A percentile compares a stretch with the other conserved stretches of the same genome.
Evolutionary conservation across 2,888 invertebrate genomes (phyloP).

Genomic region (Hypsopygia costalis): DNA sequence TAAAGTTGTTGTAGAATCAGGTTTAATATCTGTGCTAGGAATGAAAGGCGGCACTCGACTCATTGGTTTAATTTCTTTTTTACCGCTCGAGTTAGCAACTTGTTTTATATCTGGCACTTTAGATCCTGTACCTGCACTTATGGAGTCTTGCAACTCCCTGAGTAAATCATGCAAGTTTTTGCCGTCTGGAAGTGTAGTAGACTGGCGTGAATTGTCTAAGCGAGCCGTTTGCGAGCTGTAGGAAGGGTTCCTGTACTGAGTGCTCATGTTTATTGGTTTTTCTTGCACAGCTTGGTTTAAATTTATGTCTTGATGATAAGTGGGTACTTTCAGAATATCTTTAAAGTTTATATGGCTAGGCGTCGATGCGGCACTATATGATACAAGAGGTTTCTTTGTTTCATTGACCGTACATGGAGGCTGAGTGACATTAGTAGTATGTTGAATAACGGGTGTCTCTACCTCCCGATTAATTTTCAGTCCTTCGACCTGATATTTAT

Average conservation of each 20-base stretch:
- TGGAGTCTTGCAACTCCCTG: slow-evolving; percentile 45
- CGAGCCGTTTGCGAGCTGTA: background rate
- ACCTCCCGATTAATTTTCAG: slow-evolving; percentile 11
- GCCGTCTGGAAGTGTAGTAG: slow-evolving; percentile 14
- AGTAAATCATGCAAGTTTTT: slow-evolving; percentile 42
- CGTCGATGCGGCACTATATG: background rate
- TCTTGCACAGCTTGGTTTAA: background rate
- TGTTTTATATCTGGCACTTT: slow-evolving; percentile 12
- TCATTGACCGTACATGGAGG: background rate
- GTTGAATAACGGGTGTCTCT: slow-evolving; percentile 23
- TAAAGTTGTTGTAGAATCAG: slow-evolving; percentile 26
- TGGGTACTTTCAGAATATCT: slow-evolving; percentile 16
- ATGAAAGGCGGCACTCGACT: slow-evolving; percentile 27
- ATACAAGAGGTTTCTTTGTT: background rate
- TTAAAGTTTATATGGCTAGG: slow-evolving; percentile 9
- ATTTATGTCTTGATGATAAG: slow-evolving; percentile 1
- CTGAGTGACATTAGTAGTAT: slow-evolving; percentile 7
- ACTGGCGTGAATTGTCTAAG: background rate
- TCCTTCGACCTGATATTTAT: slow-evolving; percentile 35
- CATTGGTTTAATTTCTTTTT: slow-evolving; percentile 30
- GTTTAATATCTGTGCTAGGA: slow-evolving; percentile 22
- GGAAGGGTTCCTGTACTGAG: background rate
- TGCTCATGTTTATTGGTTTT: background rate
- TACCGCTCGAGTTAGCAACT: background rate
- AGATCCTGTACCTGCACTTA: slow-evolving; percentile 40